Base-by-base conservation (phyloP, 2,113 vertebrate species). In the Phylloscopus whistleri region DNA sequence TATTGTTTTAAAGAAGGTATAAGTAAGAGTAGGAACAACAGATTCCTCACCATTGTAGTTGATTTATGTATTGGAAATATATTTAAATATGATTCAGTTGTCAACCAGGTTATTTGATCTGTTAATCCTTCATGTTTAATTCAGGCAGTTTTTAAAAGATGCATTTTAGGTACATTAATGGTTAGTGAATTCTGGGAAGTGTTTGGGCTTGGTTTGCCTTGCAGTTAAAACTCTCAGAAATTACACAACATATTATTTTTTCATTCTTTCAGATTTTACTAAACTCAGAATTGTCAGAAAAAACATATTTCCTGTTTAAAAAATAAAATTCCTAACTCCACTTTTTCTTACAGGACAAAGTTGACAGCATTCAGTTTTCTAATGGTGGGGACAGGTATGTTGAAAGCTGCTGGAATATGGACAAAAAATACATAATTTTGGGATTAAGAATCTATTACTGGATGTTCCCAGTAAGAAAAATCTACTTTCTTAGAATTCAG, bases 281-380 rank as follows among this genome's bases (percentile, higher is more conserved):
- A 48, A 79, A 8, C 16, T 82, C 13, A 75, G 16, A 67, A 56
- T 33, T 83, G 35, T 63, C 16, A 88, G 49, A 87, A 72, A 72
- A 78, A 35, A 1, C 0, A 0, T 41, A 60, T 16, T 92, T 72
- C 4, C 35, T 63, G 3, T 44, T 59, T n/a, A 18, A 87, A 85
- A 62, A 41, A 27, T 9, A 7, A 16, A 24, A 59, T 28, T 91
- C 92, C 17, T 86, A 51, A 24, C 27, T 72, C 2, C 55, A 3
- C 31, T n/a, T 89, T 91, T 78, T 66, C 44, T 66, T 97, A 37
- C 70, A 99, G 99, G 99, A 99, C 95, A 99, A 99, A 98, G 99
- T 99, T 77, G 99, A 99, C 96, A 99, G 99, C 96, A 99, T 99
- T 94, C 99, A 99, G 44, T 99, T 99, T 96, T 99, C 98, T 95